Evolutionary conservation across 2,113 vertebrate genomes (phyloP), one percentile per base, ranked within the genome.

Genomic region (Mohoua ochrocephala): DNA sequence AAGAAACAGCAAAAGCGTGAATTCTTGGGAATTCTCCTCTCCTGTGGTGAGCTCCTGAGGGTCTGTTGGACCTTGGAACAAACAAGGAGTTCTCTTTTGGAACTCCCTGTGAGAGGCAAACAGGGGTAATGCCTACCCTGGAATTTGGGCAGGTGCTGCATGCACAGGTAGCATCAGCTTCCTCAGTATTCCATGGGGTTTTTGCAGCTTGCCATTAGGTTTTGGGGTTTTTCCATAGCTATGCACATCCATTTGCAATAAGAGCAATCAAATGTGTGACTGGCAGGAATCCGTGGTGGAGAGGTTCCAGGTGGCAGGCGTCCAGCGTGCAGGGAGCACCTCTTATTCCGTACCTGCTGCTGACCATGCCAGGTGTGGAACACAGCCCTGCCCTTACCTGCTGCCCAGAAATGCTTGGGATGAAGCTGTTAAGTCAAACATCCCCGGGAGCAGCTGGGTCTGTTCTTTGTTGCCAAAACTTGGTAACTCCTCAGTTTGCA

Each of bases 161-260:
- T n/a, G 42, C 37, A 14, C 28, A 10, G 31, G 19, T 14, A 30
- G 27, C 60, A 4, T 7, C 37, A 9, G 12, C 37, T 61, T 15
- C n/a, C 65, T 11, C 10, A 13, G 41, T 1, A 1, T 42, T 61
- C 35, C 13, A 0, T 10, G n/a, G 52, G 30, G 0, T n/a, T 31
- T 33, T 42, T 65, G 68, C 47, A 45, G 77, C 17, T 1, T 8
- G 7, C 16, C 0, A 0, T 15, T 28, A 22, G 67, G 49, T 13
- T 52, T 45, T 33, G 84, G 84, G 54, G 11, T 41, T 49, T 69
- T 39, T 11, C 8, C 26, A 5, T 10, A 2, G 12, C 39, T 68
- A 24, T 59, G 31, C 15, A 7, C 28, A 7, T 60, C 70, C 8
- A 1, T 79, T 68, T 85, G 77, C 39, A 30, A 0, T 30, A 7